Conservation (phyloP, 2,113 vertebrate species). For the Philantomba maxwellii region DNA sequence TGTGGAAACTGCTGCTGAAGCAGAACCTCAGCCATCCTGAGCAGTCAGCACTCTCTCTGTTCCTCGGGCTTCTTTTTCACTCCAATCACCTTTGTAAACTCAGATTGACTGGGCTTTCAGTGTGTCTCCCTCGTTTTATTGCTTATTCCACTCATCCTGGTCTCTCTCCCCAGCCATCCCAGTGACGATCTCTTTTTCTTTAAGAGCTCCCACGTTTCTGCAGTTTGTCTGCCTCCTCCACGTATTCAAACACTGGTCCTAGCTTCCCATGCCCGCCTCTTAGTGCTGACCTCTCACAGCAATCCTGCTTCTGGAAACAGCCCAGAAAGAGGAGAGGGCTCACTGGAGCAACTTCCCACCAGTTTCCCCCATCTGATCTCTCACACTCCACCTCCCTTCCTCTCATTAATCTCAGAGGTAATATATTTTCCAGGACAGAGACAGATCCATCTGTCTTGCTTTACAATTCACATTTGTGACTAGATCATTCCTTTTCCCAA, state of each 20-base stretch:
- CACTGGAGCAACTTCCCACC: not conserved
- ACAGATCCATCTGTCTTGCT: not conserved
- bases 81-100: not conserved
- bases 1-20: not conserved
- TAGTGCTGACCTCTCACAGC: not conserved
- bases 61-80: not conserved
- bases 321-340: not conserved
- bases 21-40: not conserved
- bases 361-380: not conserved
- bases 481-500: not conserved
- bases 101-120: not conserved
- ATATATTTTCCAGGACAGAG: not conserved
- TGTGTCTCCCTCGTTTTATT: not conserved
- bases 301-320: not conserved
- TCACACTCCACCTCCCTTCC: not conserved
- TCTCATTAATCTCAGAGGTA: not conserved
- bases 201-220: not conserved
- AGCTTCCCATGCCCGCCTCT: not conserved
- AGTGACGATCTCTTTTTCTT: not conserved
- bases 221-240: not conserved
- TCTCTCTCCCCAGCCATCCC: not conserved
- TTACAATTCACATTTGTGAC: constrained; percentile 9
- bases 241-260: not conserved
- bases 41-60: not conserved
- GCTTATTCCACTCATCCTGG: not conserved